A percentile compares a stretch with the other conserved stretches of the same genome.
phyloP scores from a whole-genome alignment of 2,113 vertebrate genomes.

The Tupaia chinensis region DNA sequence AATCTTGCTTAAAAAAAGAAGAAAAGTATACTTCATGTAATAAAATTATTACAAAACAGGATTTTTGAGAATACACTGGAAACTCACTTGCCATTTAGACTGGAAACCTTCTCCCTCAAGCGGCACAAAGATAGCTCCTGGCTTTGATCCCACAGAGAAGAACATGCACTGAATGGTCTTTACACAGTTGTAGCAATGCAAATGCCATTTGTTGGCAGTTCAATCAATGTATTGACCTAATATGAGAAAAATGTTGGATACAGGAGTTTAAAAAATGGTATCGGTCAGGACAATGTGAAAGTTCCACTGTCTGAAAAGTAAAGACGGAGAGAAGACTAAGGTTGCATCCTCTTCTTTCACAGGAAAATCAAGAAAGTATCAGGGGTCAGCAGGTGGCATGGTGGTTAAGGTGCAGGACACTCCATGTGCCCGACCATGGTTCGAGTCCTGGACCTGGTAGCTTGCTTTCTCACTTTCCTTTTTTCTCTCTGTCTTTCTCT shows the following conservation, averaged over 20 bases:
- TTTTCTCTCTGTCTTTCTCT: too few relatives aligned
- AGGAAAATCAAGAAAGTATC: neutral
- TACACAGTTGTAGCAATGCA: neutral
- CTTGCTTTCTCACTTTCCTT: too few relatives aligned
- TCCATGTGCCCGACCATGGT: too few relatives aligned
- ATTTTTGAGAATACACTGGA: constrained; percentile 3
- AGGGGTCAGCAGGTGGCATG: too few relatives aligned
- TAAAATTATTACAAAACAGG: neutral
- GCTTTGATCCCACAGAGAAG: neutral
- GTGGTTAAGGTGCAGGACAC: too few relatives aligned
- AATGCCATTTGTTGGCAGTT: neutral
- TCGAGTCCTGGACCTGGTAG: too few relatives aligned
- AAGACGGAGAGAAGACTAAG: neutral
- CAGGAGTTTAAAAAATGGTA: neutral
- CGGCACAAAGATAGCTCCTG: neutral
- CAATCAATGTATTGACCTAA: neutral
- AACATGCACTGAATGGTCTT: neutral
- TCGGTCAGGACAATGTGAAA: neutral
- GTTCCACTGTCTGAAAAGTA: neutral
- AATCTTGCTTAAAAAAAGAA: too few relatives aligned
- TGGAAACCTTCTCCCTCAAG: neutral
- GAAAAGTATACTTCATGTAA: neutral
- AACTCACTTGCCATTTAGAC: neutral
- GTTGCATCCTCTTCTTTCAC: neutral
- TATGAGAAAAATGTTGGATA: neutral